These are phyloP conservation scores for Drosophila auraria DNA, from an alignment of 1,140 invertebrate genomes.

Conservation along the genomic window DNA sequence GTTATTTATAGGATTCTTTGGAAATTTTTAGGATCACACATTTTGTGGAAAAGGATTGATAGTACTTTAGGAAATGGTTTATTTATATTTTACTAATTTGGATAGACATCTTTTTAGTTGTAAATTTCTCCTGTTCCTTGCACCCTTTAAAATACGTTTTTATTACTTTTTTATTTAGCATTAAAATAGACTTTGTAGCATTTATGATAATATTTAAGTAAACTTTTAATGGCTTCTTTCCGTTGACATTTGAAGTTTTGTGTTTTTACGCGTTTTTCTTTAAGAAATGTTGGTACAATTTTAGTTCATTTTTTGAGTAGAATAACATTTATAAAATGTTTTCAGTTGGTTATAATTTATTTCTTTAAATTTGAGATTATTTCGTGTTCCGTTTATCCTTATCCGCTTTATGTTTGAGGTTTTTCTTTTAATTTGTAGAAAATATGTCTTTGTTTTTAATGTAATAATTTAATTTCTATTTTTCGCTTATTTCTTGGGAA, in stretches of 20 bases:
- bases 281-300: background rate
- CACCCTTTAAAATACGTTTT: background rate
- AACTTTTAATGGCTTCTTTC: background rate
- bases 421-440: background rate
- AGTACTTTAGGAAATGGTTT: background rate
- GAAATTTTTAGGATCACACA: background rate
- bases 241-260: too few species aligned
- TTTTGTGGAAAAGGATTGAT: background rate
- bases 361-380: background rate
- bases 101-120: background rate
- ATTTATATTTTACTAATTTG: too few species aligned
- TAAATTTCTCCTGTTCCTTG: background rate
- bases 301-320: background rate
- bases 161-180: too few species aligned
- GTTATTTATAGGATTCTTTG: background rate
- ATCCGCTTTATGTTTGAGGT: background rate
- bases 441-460: background rate
- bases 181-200: background rate
- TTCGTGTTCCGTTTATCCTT: too few species aligned
- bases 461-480: background rate
- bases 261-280: constrained; percentile 2
- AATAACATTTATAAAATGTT: background rate
- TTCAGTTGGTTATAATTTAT: too few species aligned
- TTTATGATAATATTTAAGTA: background rate
- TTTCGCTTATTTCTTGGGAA: background rate